phyloP scores from a whole-genome alignment of 2,888 invertebrate species.

The Aromia moschata region DNA sequence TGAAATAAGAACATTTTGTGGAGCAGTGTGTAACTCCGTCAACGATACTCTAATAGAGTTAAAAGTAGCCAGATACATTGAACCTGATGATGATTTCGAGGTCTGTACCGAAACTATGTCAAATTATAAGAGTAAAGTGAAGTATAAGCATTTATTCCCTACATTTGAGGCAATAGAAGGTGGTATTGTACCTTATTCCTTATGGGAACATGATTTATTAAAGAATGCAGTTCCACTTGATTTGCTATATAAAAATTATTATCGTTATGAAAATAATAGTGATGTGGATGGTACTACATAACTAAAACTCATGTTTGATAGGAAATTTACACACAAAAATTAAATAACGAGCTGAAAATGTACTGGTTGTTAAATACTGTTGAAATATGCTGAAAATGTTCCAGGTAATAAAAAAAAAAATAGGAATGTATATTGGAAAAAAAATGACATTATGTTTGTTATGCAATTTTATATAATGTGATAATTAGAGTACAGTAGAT shows the following conservation, averaged over 20 bases:
- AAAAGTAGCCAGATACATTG: conserved; percentile 11
- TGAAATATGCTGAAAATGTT: no score
- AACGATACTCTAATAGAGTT: conserved; percentile 15
- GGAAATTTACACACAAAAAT: no score
- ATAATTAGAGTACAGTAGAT: no score
- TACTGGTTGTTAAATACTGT: no score
- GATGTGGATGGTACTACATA: no score
- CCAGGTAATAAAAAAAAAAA: no score
- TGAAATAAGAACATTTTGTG: conserved; percentile 8
- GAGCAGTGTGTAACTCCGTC: neutral
- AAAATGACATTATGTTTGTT: no score
- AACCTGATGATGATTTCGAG: neutral
- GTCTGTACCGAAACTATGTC: neutral
- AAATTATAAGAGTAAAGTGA: conserved; percentile 26
- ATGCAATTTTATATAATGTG: no score
- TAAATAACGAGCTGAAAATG: no score
- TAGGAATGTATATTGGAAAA: no score
- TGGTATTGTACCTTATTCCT: conserved; percentile 31
- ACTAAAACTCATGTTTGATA: no score
- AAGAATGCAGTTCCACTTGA: conserved; percentile 26
- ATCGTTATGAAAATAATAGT: conserved; percentile 5
- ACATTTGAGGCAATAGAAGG: conserved; percentile 28
- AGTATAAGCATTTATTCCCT: conserved; percentile 32
- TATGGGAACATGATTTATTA: conserved; percentile 32
- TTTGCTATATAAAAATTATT: conserved; percentile 27